These are phyloP conservation scores for Caiman crocodilus DNA, from an alignment of 2,797 vertebrate species.

Conservation along the genomic window DNA sequence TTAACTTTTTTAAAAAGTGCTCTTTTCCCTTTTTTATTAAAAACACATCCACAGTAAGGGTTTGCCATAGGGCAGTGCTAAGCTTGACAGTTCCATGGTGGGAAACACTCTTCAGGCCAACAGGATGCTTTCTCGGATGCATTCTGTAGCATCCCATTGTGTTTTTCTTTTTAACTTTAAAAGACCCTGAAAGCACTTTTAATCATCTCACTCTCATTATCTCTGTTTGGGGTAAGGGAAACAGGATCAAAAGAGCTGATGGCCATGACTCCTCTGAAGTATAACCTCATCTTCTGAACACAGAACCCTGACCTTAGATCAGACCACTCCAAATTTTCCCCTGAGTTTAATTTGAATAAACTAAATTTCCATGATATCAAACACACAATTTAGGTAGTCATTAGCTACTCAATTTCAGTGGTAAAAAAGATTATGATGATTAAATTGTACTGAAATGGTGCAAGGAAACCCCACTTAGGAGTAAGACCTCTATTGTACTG, in stretches of 20 bases:
- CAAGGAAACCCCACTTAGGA: background rate
- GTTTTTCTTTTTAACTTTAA: background rate
- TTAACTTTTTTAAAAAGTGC: slow-evolving; percentile 29
- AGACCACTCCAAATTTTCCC: background rate
- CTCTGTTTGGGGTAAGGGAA: background rate
- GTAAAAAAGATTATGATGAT: background rate
- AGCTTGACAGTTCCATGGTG: background rate
- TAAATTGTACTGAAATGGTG: background rate
- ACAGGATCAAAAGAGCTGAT: background rate
- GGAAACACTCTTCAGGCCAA: background rate
- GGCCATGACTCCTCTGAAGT: background rate
- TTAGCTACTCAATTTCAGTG: background rate
- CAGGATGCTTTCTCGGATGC: background rate
- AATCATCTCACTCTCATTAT: background rate
- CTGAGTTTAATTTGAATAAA: background rate
- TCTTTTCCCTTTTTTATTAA: slow-evolving; percentile 45
- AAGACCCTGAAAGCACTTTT: background rate
- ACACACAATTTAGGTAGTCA: background rate
- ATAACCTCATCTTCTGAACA: background rate
- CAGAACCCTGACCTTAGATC: background rate
- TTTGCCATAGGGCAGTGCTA: background rate
- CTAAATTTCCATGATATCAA: background rate
- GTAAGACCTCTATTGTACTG: rapidly evolving
- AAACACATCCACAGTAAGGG: slow-evolving; percentile 34
- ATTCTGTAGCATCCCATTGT: background rate